Conservation (phyloP, 2,113 vertebrate genomes). For the Thalassarche chlororhynchos region DNA sequence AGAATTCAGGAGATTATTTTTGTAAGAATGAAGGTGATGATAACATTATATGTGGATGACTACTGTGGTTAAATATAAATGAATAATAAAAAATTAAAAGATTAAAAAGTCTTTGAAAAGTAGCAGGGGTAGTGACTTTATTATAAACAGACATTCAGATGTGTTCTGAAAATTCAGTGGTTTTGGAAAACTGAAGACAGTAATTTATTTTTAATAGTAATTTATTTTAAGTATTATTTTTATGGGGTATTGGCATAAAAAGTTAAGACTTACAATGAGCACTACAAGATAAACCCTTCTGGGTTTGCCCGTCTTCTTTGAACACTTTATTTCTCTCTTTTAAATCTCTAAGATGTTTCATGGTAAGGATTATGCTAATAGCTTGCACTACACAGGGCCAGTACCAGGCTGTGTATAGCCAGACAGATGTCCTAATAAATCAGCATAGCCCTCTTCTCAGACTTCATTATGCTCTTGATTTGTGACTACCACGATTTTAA, state of each 20-base stretch:
- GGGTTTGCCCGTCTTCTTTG: neutral
- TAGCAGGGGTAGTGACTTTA: neutral
- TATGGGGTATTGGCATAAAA: neutral
- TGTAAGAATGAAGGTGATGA: conserved; percentile 17
- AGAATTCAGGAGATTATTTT: neutral
- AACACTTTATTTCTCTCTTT: conserved; percentile 42
- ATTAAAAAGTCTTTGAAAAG: neutral
- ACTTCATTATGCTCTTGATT: conserved; percentile 69
- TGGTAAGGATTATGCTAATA: conserved; percentile 60
- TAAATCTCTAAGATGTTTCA: neutral
- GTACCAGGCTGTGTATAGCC: conserved; percentile 34
- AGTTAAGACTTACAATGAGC: neutral
- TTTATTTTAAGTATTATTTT: neutral
- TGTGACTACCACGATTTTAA: conserved; percentile 52
- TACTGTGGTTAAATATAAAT: conserved; percentile 19
- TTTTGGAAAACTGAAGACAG: neutral
- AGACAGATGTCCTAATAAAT: conserved; percentile 70
- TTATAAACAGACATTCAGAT: conserved; percentile 19
- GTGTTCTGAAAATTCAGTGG: neutral
- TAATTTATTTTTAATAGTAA: neutral
- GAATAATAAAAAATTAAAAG: conserved; percentile 23
- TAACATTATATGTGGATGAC: neutral
- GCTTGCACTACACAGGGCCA: neutral
- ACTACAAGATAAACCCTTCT: conserved; percentile 13
- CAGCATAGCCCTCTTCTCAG: conserved; percentile 50